A percentile compares a stretch with the other conserved stretches of the same genome.
phyloP scores from a whole-genome alignment of 1,140 invertebrate genomes.

The Cardiocondyla obscurior region DNA sequence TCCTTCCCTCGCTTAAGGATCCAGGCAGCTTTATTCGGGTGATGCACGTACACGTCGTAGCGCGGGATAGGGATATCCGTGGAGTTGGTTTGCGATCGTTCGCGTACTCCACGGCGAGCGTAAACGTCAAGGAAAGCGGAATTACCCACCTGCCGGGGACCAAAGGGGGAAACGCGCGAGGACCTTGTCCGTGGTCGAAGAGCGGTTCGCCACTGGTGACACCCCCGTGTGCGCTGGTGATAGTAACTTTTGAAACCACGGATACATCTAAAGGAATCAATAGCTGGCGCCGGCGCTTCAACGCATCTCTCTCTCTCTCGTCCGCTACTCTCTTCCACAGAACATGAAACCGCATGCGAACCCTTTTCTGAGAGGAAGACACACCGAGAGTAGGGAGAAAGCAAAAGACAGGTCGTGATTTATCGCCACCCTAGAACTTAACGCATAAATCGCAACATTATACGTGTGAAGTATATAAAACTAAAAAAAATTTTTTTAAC shows the following conservation, averaged over 20 bases:
- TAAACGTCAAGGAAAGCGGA: neutral
- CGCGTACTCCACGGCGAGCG: neutral
- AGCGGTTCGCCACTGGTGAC: conserved; percentile 79
- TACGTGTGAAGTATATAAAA: neutral
- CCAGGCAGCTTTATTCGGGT: neutral
- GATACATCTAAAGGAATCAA: conserved; percentile 74
- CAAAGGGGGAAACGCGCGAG: conserved; percentile 77
- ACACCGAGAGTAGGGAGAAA: neutral
- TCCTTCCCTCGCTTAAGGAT: neutral
- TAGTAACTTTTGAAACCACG: conserved; percentile 77
- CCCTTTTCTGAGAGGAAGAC: conserved; percentile 1
- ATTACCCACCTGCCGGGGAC: conserved; percentile 79
- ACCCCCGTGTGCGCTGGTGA: conserved; percentile 75
- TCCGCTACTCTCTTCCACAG: neutral
- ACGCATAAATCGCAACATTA: neutral
- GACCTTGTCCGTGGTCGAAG: conserved; percentile 77
- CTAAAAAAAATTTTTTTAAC: too few relatives aligned
- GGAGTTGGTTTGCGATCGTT: neutral
- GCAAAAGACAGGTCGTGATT: neutral
- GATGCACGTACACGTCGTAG: neutral
- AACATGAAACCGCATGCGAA: conserved; percentile 24
- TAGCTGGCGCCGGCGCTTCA: conserved; percentile 80
- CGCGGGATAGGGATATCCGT: neutral
- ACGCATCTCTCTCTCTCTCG: conserved; percentile 46
- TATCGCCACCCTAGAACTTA: neutral